phyloP scores from a whole-genome alignment of 1,140 invertebrate species.

The Prorops nasuta region DNA sequence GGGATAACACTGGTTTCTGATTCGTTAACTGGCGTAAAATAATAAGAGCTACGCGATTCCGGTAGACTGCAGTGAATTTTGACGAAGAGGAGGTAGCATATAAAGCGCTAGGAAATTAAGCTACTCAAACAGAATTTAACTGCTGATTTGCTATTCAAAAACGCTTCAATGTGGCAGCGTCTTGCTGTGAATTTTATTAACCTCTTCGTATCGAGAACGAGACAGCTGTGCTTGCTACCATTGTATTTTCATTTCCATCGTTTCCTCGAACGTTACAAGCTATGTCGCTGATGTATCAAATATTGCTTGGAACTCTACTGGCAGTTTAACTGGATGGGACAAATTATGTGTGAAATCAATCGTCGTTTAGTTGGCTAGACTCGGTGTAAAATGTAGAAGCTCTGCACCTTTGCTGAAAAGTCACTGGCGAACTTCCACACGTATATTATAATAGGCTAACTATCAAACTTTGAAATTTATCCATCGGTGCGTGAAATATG shows the following conservation, averaged over 20 bases:
- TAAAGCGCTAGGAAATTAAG: conserved; percentile 26
- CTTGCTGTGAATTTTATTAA: too few species aligned
- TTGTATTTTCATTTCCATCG: too few species aligned
- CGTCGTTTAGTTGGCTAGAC: conserved; percentile 19
- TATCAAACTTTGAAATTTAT: conserved; percentile 26
- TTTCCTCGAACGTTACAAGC: too few species aligned
- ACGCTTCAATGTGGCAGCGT: conserved; percentile 7
- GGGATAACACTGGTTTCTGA: too few species aligned
- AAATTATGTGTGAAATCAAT: conserved; percentile 23
- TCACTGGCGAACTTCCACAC: conserved; percentile 20
- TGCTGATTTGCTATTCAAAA: conserved; percentile 38
- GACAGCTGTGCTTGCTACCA: too few species aligned
- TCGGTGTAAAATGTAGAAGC: conserved; percentile 14
- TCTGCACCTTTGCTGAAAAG: too few species aligned
- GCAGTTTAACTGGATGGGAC: too few species aligned
- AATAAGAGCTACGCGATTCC: not conserved
- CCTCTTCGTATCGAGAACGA: too few species aligned
- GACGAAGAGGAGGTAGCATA: not conserved
- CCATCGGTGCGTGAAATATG: conserved; percentile 19
- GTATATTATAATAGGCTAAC: conserved; percentile 22
- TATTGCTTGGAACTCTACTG: too few species aligned
- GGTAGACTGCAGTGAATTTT: not conserved
- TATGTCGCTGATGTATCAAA: too few species aligned
- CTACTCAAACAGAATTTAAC: conserved; percentile 37
- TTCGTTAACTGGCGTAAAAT: too few species aligned